Conservation (phyloP, 2,888 invertebrate species). For the Idaea biselata region DNA sequence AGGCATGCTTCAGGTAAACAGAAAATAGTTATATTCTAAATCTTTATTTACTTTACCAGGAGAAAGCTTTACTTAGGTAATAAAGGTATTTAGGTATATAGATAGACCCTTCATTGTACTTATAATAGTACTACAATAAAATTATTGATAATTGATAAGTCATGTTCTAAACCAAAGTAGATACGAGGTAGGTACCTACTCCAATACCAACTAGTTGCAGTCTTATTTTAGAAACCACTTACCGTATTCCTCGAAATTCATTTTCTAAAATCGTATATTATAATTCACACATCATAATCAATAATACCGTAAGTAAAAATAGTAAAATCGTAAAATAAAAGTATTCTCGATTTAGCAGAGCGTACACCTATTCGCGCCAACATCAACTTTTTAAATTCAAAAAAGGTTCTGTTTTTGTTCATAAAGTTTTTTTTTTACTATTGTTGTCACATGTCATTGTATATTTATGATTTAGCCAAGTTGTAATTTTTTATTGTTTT, state of each 20-base stretch:
- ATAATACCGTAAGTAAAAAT: background rate
- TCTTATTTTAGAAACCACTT: constrained; percentile 1
- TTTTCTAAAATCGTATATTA: constrained; percentile 26
- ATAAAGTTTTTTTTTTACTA: background rate
- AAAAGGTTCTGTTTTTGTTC: background rate
- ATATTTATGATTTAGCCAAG: background rate
- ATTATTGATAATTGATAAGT: too few species aligned
- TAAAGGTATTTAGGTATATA: too few species aligned
- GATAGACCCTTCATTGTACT: too few species aligned
- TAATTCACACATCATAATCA: background rate
- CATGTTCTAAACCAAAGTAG: too few species aligned
- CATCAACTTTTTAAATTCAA: background rate
- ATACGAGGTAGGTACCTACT: too few species aligned
- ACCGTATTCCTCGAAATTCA: constrained; percentile 58
- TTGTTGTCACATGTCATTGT: background rate
- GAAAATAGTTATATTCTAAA: too few species aligned
- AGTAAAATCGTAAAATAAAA: background rate
- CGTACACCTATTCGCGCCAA: background rate
- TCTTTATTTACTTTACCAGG: too few species aligned
- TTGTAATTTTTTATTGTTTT: background rate
- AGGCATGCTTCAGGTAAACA: too few species aligned
- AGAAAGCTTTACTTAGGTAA: too few species aligned
- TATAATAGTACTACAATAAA: too few species aligned
- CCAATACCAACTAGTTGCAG: too few species aligned
- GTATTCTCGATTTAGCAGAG: background rate